Evolutionary conservation across 2,888 invertebrate species (phyloP), one percentile per base, ranked within the genome.

Genomic region (Cryptophagus acutangulus): DNA sequence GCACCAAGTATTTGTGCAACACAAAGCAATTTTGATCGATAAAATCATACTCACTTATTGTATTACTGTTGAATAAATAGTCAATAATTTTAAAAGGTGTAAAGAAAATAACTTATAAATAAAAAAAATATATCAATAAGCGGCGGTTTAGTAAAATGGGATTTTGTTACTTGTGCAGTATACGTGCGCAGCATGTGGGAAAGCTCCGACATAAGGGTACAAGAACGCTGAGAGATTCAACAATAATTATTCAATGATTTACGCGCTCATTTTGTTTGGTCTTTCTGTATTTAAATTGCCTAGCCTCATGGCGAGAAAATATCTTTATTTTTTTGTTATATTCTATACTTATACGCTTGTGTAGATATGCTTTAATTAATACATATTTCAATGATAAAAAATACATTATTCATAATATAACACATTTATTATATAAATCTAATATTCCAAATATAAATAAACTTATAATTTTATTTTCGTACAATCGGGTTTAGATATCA

Each of bases 171-270:
- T 34, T 43, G 45, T 45, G 37, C 33, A 34, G 45, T 36, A 45
- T 40, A 40, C 39, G 42, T n/a, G 26, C 42, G 14, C 42, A 33
- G 39, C 40, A 33, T 43, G 45, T 39, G 45, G 39, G 31, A 36
- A 30, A 35, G 33, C n/a, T 38, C 34, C 33, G 37, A 33, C 40
- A 43, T 30, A 31, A 31, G 33, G 37, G 28, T 46, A 46, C 46
- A 46, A 38, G 38, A 40, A 39, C 41, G 46, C 33, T 43, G 43
- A 46, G 46, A 43, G 33, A 41, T 42, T 43, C 46, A 40, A 46
- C 40, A 43, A 46, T 46, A 46, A 46, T 46, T 46, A 46, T 45
- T 36, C 40, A 36, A 42, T 45, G 45, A 45, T 45, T 45, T 45
- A 45, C 45, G 45, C 38, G 38, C 37, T 38, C 41, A 38, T 41